These are phyloP conservation scores for Epirrhoe alternata DNA, from an alignment of 2,888 invertebrate species.

Conservation along the genomic window DNA sequence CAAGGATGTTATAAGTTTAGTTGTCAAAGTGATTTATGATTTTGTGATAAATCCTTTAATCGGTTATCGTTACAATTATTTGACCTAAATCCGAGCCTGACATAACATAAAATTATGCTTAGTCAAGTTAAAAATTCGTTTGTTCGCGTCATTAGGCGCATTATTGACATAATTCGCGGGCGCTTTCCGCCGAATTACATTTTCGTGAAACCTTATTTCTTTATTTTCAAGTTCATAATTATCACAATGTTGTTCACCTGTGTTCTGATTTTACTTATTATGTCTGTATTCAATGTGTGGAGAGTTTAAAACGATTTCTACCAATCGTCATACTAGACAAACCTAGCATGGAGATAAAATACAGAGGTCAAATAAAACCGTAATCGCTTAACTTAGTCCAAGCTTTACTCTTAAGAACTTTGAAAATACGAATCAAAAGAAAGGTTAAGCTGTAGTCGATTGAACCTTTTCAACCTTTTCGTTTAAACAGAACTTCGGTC, in stretches of 20 bases:
- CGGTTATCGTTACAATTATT: background rate
- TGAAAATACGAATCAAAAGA: background rate
- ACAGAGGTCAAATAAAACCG: background rate
- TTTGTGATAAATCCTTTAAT: no score
- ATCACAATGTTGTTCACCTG: slow-evolving; percentile 22
- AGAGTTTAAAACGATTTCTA: background rate
- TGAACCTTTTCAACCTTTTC: slow-evolving; percentile 3
- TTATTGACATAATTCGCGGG: slow-evolving; percentile 41
- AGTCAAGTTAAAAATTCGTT: slow-evolving; percentile 41
- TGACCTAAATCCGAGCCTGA: background rate
- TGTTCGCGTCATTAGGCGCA: slow-evolving; percentile 42
- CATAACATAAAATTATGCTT: slow-evolving; percentile 21
- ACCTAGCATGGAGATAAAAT: no score
- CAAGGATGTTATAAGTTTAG: no score
- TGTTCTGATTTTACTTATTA: slow-evolving; percentile 14
- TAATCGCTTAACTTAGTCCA: slow-evolving; percentile 3
- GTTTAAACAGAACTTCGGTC: slow-evolving; percentile 5
- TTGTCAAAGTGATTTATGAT: background rate
- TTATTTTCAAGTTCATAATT: slow-evolving; percentile 28
- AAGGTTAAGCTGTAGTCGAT: slow-evolving; percentile 3
- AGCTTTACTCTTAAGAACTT: slow-evolving; percentile 3
- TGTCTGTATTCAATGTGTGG: background rate
- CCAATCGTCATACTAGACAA: background rate
- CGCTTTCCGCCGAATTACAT: slow-evolving; percentile 35
- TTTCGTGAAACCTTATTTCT: slow-evolving; percentile 27